Conservation (phyloP, 1,140 invertebrate species). For the Euwallacea fornicatus region DNA sequence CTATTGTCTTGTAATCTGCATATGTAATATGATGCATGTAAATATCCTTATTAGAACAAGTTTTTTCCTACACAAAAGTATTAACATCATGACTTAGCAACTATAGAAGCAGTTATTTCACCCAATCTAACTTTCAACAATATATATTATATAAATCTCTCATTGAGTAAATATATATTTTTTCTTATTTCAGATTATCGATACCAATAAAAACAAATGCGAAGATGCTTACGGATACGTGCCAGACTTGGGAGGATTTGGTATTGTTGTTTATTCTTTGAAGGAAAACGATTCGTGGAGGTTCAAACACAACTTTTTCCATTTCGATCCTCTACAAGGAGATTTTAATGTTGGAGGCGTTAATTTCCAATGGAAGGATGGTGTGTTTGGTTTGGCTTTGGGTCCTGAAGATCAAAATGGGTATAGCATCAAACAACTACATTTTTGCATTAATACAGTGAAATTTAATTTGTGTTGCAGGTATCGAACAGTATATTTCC, state of each 20-base stretch:
- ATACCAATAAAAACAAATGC: slow-evolving; percentile 67
- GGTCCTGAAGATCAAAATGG: slow-evolving; percentile 41
- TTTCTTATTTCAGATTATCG: slow-evolving; percentile 58
- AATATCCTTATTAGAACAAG: no score
- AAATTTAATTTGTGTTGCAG: slow-evolving; percentile 41
- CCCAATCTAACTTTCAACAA: no score
- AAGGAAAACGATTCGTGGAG: slow-evolving; percentile 74
- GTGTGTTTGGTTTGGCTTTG: slow-evolving; percentile 70
- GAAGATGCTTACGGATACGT: slow-evolving; percentile 74
- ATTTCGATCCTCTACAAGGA: slow-evolving; percentile 75
- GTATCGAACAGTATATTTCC: slow-evolving; percentile 72
- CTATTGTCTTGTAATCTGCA: no score
- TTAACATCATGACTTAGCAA: no score
- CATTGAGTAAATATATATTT: background rate
- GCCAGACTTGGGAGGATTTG: slow-evolving; percentile 72
- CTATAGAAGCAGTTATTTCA: no score
- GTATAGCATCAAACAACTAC: slow-evolving; percentile 12
- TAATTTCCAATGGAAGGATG: slow-evolving; percentile 78
- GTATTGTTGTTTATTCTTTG: slow-evolving; percentile 73
- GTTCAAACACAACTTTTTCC: slow-evolving; percentile 77
- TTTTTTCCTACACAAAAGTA: no score
- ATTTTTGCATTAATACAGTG: background rate
- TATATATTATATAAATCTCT: no score
- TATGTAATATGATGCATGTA: no score
- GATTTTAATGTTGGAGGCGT: slow-evolving; percentile 70